phyloP scores from a whole-genome alignment of 2,888 invertebrate genomes.

The Hypomecis punctinalis region DNA sequence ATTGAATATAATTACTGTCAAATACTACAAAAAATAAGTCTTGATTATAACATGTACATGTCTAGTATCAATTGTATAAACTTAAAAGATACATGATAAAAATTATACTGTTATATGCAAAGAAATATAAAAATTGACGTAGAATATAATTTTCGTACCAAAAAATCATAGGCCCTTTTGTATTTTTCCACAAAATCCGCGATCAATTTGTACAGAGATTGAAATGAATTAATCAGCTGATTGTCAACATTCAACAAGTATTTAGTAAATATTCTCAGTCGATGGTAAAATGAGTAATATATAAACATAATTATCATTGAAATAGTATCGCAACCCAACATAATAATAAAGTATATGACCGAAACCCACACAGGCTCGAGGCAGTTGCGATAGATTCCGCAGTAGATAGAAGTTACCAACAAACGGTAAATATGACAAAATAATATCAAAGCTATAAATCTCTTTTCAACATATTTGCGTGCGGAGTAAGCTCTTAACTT shows the following conservation, averaged over 20 bases:
- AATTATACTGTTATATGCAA: no score
- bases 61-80: no score
- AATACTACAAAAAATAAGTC: not conserved
- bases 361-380: not conserved
- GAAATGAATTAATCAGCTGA: no score
- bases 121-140: no score
- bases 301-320: not conserved
- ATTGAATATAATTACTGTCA: not conserved
- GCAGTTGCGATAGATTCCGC: not conserved
- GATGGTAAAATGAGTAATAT: not conserved
- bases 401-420: not conserved
- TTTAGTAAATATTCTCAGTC: not conserved
- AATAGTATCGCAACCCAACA: slow-evolving; percentile 1
- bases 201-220: not conserved
- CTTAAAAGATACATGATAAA: no score
- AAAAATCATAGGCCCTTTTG: not conserved
- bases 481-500: not conserved
- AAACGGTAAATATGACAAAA: not conserved
- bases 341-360: not conserved
- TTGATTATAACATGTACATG: not conserved
- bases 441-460: not conserved
- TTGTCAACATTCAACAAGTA: not conserved
- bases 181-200: slow-evolving; percentile 4
- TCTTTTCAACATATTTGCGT: not conserved
- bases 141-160: not conserved